These are phyloP conservation scores for Thinocorus orbignyianus DNA, from an alignment of 2,113 vertebrate species.

Conservation along the genomic window DNA sequence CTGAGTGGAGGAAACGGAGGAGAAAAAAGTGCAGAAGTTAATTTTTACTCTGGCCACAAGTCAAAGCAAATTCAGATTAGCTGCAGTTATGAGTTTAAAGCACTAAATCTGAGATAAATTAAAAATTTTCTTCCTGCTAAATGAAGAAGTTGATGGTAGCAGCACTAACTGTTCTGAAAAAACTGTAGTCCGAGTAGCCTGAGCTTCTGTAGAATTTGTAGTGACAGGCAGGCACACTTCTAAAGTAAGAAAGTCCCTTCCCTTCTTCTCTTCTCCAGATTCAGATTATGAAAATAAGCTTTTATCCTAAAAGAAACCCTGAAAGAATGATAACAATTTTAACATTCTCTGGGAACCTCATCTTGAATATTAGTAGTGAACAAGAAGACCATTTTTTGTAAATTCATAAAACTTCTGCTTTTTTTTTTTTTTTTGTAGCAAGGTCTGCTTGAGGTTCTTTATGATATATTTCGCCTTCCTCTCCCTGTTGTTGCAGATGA, in stretches of 20 bases:
- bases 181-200: background rate
- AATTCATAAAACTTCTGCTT: background rate
- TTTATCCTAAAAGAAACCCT: background rate
- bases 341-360: background rate
- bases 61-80: background rate
- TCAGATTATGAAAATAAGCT: background rate
- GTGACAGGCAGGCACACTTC: background rate
- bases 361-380: background rate
- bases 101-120: background rate
- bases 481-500: constrained; percentile 88
- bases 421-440: constrained; percentile 72
- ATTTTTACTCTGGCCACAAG: background rate
- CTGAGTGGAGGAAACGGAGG: background rate
- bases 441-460: constrained; percentile 90
- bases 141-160: background rate
- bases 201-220: background rate
- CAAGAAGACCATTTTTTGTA: background rate
- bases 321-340: background rate
- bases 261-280: background rate
- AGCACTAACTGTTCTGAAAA: background rate
- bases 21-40: background rate
- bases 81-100: background rate
- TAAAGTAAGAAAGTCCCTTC: background rate
- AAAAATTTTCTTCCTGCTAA: background rate
- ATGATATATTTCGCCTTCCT: constrained; percentile 93